phyloP scores from a whole-genome alignment of 2,113 vertebrate species.

The Cyrtonyx montezumae region DNA sequence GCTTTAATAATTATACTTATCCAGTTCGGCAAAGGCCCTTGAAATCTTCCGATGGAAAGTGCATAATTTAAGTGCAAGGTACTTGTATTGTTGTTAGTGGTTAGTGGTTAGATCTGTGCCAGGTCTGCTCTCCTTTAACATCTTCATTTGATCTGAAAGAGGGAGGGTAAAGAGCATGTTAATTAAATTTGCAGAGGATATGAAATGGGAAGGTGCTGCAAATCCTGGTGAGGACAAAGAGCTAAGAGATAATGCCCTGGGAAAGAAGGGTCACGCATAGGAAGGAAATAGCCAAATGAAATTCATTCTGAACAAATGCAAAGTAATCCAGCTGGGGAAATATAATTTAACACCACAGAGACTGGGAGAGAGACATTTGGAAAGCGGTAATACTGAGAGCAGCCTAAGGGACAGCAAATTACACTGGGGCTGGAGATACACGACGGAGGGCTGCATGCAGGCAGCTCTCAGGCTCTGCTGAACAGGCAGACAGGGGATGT shows the following conservation, averaged over 20 bases:
- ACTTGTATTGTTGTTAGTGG: slow-evolving; percentile 69
- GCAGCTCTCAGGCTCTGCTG: background rate
- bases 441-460: background rate
- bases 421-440: background rate
- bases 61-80: slow-evolving; percentile 70
- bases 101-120: slow-evolving; percentile 65
- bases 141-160: slow-evolving; percentile 69
- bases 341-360: slow-evolving; percentile 73
- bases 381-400: slow-evolving; percentile 30
- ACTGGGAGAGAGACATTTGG: slow-evolving; percentile 66
- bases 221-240: slow-evolving; percentile 70
- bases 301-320: slow-evolving; percentile 72
- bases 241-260: slow-evolving; percentile 66
- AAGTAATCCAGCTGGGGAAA: slow-evolving; percentile 73
- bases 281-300: slow-evolving; percentile 74
- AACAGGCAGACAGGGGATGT: accelerated
- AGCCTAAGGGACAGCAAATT: slow-evolving; percentile 55
- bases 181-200: slow-evolving; percentile 75
- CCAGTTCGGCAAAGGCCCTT: slow-evolving; percentile 19
- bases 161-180: slow-evolving; percentile 72
- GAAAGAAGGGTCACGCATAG: slow-evolving; percentile 66
- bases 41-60: slow-evolving; percentile 63
- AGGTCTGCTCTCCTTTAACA: slow-evolving; percentile 65
- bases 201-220: slow-evolving; percentile 73
- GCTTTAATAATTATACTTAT: slow-evolving; percentile 52